Base-by-base conservation (phyloP, 2,113 vertebrate genomes). In the Hucho hucho region DNA sequence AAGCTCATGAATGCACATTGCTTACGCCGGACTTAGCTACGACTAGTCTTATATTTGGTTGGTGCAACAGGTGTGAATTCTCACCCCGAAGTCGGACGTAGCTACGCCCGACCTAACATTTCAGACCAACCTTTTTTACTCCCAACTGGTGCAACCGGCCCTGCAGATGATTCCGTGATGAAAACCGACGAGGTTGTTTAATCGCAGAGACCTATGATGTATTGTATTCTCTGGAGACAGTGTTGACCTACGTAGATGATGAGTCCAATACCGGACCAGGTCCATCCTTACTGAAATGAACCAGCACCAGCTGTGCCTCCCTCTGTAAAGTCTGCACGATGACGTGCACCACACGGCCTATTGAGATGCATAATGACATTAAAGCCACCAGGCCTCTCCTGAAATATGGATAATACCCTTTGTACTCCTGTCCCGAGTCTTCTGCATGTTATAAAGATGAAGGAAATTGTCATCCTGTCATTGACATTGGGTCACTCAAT, bases 281-380 rank as follows among this genome's bases (percentile, higher is more conserved):
- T 59, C 16, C 56, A 20, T n/a, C 20, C 9, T 22, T 22, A 22
- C 56, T 59, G 16, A 59, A 22, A 59, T 59, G 56, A 59, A 2
- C 4, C 20, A 6, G 56, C 20, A 59, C 16, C 56, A 59, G 56
- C 56, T 59, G 56, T 59, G 56, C 13, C 16, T 49, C 56, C 56
- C 56, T 32, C 32, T 6, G 32, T 32, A 12, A 43, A 43, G 37
- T 2, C 37, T 3, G n/a, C n/a, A 61, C 58, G 20, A 22, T n/a
- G 16, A 61, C n/a, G 53, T 56, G 13, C 18, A 3, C 13, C 4
- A 53, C 49, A 5, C 2, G n/a, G 18, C 58, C 58, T 22, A 61
- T 61, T 61, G 58, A 61, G 11, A 61, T 61, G n/a, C 58, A 61
- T 61, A 22, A 61, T 61, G 58, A 61, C n/a, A 24, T 61, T 61